A percentile compares a stretch with the other conserved stretches of the same genome.
phyloP scores from a whole-genome alignment of 2,113 vertebrate genomes.

The Labrus mixtus region DNA sequence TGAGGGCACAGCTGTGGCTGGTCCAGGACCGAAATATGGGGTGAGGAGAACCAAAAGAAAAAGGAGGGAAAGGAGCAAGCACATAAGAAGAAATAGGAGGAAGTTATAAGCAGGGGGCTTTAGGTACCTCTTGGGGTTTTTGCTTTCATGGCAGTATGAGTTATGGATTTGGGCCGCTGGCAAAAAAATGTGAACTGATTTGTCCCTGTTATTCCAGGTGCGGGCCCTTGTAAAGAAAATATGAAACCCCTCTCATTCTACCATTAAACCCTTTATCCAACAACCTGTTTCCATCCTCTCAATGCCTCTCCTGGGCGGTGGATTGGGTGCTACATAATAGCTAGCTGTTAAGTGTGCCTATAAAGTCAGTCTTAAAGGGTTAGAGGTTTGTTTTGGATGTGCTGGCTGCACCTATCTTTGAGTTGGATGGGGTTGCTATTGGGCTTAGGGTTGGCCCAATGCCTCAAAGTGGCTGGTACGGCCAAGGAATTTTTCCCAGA shows the following conservation, averaged over 20 bases:
- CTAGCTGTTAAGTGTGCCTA: constrained; percentile 31
- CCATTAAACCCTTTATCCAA: constrained; percentile 48
- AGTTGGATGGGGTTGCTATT: constrained; percentile 43
- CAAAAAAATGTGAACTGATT: constrained; percentile 49
- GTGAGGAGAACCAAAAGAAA: constrained; percentile 52
- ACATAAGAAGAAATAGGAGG: constrained; percentile 6
- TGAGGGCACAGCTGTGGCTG: constrained; percentile 60
- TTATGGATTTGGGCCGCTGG: constrained; percentile 61
- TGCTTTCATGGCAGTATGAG: constrained; percentile 50
- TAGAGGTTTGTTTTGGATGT: constrained; percentile 38
- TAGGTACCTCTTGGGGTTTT: constrained; percentile 30
- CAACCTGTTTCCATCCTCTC: constrained; percentile 40
- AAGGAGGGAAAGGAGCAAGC: constrained; percentile 3
- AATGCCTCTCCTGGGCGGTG: constrained; percentile 39
- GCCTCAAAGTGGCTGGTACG: constrained; percentile 57
- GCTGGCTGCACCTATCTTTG: constrained; percentile 52
- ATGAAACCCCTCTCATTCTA: constrained; percentile 11
- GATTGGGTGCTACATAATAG: constrained; percentile 24
- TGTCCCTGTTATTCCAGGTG: constrained; percentile 68
- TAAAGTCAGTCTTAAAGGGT: constrained; percentile 44
- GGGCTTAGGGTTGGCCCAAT: constrained; percentile 57
- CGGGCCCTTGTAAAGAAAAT: constrained; percentile 43
- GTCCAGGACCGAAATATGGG: constrained; percentile 52
- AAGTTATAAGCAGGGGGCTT: neutral
- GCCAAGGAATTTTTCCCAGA: constrained; percentile 75